A percentile compares a stretch with the other conserved stretches of the same genome.
Conservation (phyloP, 2,888 invertebrate genomes). For the Brachyopa scutellaris region DNA sequence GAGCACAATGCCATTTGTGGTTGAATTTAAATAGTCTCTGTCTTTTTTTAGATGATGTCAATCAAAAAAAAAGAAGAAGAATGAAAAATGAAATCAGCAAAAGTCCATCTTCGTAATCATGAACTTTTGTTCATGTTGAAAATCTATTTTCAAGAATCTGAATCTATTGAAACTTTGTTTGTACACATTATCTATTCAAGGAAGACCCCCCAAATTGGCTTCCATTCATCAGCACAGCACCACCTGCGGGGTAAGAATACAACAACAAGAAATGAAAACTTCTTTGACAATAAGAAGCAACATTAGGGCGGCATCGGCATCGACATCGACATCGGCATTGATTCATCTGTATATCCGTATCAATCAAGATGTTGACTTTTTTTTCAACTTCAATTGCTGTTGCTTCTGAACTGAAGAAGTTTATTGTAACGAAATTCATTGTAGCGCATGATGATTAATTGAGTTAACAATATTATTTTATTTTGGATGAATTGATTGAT, state of each 20-base stretch:
- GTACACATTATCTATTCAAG: slow-evolving; percentile 31
- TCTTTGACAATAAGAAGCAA: slow-evolving; percentile 18
- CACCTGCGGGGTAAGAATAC: slow-evolving; percentile 1
- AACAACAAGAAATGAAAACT: slow-evolving; percentile 9
- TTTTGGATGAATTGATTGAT: slow-evolving; percentile 33
- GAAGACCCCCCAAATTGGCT: slow-evolving; percentile 43
- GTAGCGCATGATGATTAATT: slow-evolving; percentile 48
- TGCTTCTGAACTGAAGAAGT: slow-evolving; percentile 21
- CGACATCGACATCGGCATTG: slow-evolving; percentile 32
- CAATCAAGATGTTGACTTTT: slow-evolving; percentile 41
- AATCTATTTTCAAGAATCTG: neutral
- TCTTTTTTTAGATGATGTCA: neutral
- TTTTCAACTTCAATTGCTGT: neutral
- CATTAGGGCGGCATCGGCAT: slow-evolving; percentile 14
- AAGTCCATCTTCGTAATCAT: slow-evolving; percentile 39
- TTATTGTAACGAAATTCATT: slow-evolving; percentile 28
- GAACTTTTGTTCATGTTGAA: slow-evolving; percentile 13
- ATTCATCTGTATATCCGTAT: slow-evolving; percentile 53
- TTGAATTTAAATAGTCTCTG: slow-evolving; percentile 11
- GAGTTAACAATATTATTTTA: slow-evolving; percentile 40
- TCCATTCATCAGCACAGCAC: slow-evolving; percentile 50
- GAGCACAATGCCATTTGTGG: slow-evolving; percentile 44
- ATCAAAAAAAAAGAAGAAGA: neutral
- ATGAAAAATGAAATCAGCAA: neutral
- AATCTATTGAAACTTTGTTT: slow-evolving; percentile 44